phyloP scores from a whole-genome alignment of 2,113 vertebrate species.

The Oophaga pumilio region DNA sequence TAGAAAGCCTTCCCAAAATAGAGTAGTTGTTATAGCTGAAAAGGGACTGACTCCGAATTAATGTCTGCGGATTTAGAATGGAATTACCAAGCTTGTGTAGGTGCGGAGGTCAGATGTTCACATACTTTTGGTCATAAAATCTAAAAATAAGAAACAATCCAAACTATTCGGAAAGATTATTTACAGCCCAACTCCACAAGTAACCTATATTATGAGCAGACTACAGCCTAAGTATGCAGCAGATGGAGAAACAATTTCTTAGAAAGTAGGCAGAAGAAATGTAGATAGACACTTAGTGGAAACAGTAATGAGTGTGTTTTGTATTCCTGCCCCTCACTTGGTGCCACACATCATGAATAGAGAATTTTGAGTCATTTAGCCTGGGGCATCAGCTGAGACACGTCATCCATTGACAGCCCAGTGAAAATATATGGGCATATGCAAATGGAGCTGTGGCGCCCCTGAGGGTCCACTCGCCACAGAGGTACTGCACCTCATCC shows the following conservation, averaged over 20 bases:
- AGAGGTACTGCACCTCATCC: no score
- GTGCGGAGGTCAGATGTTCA: no score
- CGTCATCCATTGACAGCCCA: neutral
- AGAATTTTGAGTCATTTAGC: no score
- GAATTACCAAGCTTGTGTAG: no score
- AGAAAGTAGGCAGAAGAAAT: neutral
- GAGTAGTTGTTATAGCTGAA: no score
- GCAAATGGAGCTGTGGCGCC: no score
- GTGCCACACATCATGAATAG: neutral
- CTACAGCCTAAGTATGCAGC: neutral
- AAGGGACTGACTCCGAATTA: no score
- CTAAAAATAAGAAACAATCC: neutral
- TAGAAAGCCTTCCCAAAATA: no score
- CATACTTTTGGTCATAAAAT: neutral
- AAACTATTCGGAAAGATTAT: neutral
- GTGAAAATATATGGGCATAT: neutral
- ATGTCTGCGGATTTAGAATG: no score
- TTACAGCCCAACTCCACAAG: neutral
- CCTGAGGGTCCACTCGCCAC: no score
- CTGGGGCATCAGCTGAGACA: neutral
- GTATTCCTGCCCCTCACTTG: neutral
- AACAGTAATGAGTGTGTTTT: neutral
- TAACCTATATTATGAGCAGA: neutral
- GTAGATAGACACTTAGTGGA: neutral
- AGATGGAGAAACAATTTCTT: neutral